Percentiles rank a stretch among this genome's conserved stretches.
These are phyloP conservation scores for Pectinophora gossypiella DNA, from an alignment of 1,140 invertebrate species.

Conservation along the genomic window DNA sequence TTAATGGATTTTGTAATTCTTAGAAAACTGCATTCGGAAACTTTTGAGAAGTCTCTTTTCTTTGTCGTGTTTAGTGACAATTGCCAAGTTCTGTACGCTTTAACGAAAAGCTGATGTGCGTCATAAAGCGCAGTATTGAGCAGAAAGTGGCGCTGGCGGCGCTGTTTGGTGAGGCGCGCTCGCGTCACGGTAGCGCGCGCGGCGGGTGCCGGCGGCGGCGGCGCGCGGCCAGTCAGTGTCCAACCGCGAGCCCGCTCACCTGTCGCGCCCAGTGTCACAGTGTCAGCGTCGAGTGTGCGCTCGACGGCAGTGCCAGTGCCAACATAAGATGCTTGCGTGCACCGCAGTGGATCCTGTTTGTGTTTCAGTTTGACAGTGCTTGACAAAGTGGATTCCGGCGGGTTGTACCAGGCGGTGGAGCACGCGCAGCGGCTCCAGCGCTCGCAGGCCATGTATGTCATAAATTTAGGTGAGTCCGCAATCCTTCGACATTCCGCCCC, in stretches of 20 bases:
- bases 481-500: conserved; percentile 29
- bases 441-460: conserved; percentile 73
- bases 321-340: conserved; percentile 56
- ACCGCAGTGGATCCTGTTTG: conserved; percentile 54
- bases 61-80: conserved; percentile 15
- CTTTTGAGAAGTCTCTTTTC: conserved; percentile 10
- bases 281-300: too few species aligned
- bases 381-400: conserved; percentile 65
- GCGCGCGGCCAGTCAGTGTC: conserved; percentile 36
- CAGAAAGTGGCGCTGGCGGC: not conserved
- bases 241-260: conserved; percentile 41
- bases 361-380: conserved; percentile 53
- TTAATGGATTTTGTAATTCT: too few species aligned
- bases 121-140: not conserved
- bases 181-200: conserved; percentile 13
- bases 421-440: conserved; percentile 66
- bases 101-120: conserved; percentile 1
- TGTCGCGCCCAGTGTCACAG: conserved; percentile 30
- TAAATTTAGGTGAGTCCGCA: conserved; percentile 71
- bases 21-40: conserved; percentile 16
- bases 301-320: conserved; percentile 48
- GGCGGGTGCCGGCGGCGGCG: not conserved
- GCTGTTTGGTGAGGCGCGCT: conserved; percentile 14
- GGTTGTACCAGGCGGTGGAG: conserved; percentile 68
- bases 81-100: conserved; percentile 25